Evolutionary conservation across 2,888 invertebrate species (phyloP).

Genomic region (Scaptomyza caliginosa): DNA sequence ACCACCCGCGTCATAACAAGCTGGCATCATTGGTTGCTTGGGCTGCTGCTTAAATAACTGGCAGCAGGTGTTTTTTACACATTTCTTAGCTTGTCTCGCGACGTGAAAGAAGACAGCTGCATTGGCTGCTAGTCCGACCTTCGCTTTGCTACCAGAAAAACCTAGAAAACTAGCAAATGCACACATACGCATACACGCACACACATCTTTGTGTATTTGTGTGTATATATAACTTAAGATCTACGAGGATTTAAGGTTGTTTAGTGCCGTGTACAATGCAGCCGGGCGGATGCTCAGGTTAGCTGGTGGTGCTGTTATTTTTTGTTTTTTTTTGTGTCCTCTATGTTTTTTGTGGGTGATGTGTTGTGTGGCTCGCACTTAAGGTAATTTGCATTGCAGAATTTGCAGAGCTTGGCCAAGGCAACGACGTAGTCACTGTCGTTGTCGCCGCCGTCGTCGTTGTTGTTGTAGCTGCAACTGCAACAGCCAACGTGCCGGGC

Average conservation of each 20-base stretch:
- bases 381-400: constrained; percentile 81
- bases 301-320: constrained; percentile 11
- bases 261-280: constrained; percentile 75
- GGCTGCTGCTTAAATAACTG: constrained; percentile 68
- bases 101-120: constrained; percentile 75
- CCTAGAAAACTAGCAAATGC: constrained; percentile 13
- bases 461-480: constrained; percentile 34
- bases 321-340: constrained; percentile 8
- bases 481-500: constrained; percentile 75
- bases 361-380: constrained; percentile 79
- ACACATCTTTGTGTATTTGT: constrained; percentile 20
- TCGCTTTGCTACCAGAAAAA: constrained; percentile 28
- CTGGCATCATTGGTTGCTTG: constrained; percentile 41
- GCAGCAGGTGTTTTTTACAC: constrained; percentile 81
- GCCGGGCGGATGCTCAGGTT: constrained; percentile 39
- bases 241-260: constrained; percentile 80
- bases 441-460: constrained; percentile 5
- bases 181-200: constrained; percentile 1
- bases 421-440: constrained; percentile 49
- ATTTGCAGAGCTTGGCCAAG: constrained; percentile 77
- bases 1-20: constrained; percentile 71
- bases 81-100: constrained; percentile 71
- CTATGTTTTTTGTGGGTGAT: constrained; percentile 62
- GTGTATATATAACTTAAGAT: constrained; percentile 76
- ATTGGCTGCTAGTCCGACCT: constrained; percentile 38